Evolutionary conservation across 2,888 invertebrate species (phyloP), one percentile per base, ranked within the genome.

Genomic region (Drosophila birchii): DNA sequence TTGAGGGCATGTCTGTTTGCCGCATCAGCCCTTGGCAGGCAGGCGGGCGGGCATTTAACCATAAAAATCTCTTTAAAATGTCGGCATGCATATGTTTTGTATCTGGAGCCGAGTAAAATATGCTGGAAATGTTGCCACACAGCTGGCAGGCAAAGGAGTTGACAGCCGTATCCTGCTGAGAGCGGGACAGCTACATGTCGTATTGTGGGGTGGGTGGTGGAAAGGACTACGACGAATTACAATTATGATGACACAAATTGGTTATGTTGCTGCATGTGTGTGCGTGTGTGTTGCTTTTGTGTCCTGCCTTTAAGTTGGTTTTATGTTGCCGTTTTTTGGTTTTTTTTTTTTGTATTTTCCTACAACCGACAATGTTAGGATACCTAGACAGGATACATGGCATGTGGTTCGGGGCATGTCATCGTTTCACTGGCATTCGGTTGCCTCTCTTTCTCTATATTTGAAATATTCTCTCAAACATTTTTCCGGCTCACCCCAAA

Each of bases 191-290:
- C 47, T 63, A 55, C 47, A 64, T 44, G 44, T 53, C 32, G 32
- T 9, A 12, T 67, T 14, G 68, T 3, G 12, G 23, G 14, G 16
- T 36, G 36, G 44, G 39, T 34, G 63, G 23, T 16, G 41, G 12
- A 26, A 34, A 18, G 43, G 58, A 78, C 62, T 18, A 75, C 75
- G 73, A 80, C 71, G 79, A 79, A 77, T 87, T 89, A 87, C 89
- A 86, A 89, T 89, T 86, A 86, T 89, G 88, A 85, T 85, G 88
- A 89, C 86, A 89, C 89, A 86, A 86, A 89, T 86, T 86, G 89
- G 89, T 85, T 89, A 85, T 86, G 89, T 89, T 85, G 79, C 72
- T 72, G 71, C 79, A 34, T 68, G 43, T 84, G 81, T 78, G 68
- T 73, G 44, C 32, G 47, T 29, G 29, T 23, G 44, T 51, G 38